phyloP scores from a whole-genome alignment of 2,888 invertebrate species.

The Drosophila planitibia region DNA sequence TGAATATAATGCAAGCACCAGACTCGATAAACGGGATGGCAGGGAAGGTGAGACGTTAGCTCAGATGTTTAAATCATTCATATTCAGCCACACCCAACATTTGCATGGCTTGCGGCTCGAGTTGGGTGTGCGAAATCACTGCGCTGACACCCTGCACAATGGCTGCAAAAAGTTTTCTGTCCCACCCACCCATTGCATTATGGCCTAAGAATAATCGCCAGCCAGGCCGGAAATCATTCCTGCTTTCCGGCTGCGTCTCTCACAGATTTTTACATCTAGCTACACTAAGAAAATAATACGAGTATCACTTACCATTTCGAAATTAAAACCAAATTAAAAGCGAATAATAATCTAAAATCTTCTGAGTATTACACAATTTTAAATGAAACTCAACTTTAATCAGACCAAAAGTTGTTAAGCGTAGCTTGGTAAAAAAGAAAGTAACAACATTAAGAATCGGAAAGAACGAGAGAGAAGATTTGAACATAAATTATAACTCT shows the following conservation, averaged over 20 bases:
- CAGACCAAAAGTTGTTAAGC: no score
- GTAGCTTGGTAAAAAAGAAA: no score
- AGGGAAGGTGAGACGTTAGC: conserved; percentile 9
- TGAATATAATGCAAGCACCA: conserved; percentile 45
- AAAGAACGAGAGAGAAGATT: no score
- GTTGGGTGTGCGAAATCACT: conserved; percentile 46
- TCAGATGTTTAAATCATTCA: conserved; percentile 66
- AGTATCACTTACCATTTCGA: neutral
- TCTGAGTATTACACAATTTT: neutral
- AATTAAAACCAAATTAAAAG: neutral
- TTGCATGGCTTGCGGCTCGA: conserved; percentile 7
- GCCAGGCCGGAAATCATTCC: conserved; percentile 64
- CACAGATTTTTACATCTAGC: conserved; percentile 51
- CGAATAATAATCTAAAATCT: neutral
- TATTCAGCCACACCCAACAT: conserved; percentile 41
- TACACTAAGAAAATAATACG: neutral
- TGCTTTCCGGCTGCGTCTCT: conserved; percentile 47
- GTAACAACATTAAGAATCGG: no score
- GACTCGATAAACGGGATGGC: neutral
- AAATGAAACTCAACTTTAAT: neutral
- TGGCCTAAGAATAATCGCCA: conserved; percentile 66
- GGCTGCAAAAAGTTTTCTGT: conserved; percentile 65
- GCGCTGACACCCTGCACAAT: conserved; percentile 64
- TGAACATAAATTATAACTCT: no score
- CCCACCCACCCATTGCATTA: conserved; percentile 34